Evolutionary conservation across 92 coral and sea anemone genomes (phyloP), one percentile per base, ranked within the genome.

Genomic region (Scolanthus callimorphus): DNA sequence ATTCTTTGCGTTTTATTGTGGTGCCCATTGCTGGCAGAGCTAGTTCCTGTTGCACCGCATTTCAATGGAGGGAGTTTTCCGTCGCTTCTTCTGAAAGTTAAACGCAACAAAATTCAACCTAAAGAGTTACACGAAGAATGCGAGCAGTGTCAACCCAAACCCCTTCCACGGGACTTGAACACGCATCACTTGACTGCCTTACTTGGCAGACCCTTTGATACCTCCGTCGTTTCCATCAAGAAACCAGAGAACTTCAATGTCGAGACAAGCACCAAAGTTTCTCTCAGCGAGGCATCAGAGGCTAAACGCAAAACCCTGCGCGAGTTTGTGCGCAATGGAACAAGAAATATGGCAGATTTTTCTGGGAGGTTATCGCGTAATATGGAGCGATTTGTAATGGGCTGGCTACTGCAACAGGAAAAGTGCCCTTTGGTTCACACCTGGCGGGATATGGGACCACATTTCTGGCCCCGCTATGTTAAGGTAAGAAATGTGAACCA

Each of bases 381-480:
- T 28, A 57, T 73, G 55, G 80, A 82, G 22, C 44, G 73, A 22
- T 59, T 71, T 52, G 53, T 87, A 29, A 65, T 82, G 52, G 69
- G 59, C 2, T 87, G 95, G 95, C 73, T 87, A 4, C 48, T 77
- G 56, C 60, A 67, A 20, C 76, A 71, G 27, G 60, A 81, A 0
- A 69, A 55, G 60, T 87, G 95, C 45, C 85, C 95, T 15, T 49
- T 87, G 11, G 73, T 56, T 26, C 54, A 72, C 39, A 57, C 29
- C 38, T 87, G 95, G 95, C 70, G 63, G 19, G 83, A 87, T 22
- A 54, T 82, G 63, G 95, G 90, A 0, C 55, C 62, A 21, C 74
- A 60, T 21, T 87, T 59, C 24, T 87, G 95, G 95, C 95, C 95
- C 0, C 75, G 95, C 9, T 87, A 72, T 76, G 27, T 87, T 0